A percentile compares a stretch with the other conserved stretches of the same genome.
These are phyloP conservation scores for Ursus arctos DNA, from an alignment of 2,113 vertebrate genomes.

Conservation along the genomic window DNA sequence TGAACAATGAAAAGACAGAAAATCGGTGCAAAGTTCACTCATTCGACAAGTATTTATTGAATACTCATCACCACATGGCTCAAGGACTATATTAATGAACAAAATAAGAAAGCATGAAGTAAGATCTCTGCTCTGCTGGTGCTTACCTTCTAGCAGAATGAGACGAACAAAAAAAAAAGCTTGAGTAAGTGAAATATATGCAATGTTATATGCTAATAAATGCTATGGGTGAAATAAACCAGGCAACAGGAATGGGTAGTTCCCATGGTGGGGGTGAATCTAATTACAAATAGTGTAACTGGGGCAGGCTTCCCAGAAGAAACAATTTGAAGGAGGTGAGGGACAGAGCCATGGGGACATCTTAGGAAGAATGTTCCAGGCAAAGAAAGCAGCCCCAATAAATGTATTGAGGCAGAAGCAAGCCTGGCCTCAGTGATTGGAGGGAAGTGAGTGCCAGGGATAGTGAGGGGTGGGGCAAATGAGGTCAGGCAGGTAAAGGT, in stretches of 20 bases:
- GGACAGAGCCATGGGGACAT: not conserved
- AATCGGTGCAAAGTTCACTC: not conserved
- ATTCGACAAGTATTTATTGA: not conserved
- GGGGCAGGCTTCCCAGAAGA: not conserved
- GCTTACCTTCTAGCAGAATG: not conserved
- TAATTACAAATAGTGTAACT: not conserved
- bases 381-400: accelerated
- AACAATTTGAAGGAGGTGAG: not conserved
- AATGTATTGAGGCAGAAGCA: not conserved
- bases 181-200: not conserved
- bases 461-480: accelerated
- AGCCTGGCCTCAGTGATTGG: not conserved
- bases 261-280: not conserved
- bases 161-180: not conserved
- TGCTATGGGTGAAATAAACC: not conserved
- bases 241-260: not conserved
- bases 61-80: too few species aligned
- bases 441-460: not conserved
- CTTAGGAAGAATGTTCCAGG: not conserved
- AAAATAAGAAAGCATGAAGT: not conserved
- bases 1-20: not conserved
- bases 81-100: not conserved
- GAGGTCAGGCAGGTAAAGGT: not conserved
- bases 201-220: not conserved
- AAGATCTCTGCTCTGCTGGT: not conserved